Base-by-base conservation (phyloP, 2,797 vertebrate species). In the Epinephelus awoara region DNA sequence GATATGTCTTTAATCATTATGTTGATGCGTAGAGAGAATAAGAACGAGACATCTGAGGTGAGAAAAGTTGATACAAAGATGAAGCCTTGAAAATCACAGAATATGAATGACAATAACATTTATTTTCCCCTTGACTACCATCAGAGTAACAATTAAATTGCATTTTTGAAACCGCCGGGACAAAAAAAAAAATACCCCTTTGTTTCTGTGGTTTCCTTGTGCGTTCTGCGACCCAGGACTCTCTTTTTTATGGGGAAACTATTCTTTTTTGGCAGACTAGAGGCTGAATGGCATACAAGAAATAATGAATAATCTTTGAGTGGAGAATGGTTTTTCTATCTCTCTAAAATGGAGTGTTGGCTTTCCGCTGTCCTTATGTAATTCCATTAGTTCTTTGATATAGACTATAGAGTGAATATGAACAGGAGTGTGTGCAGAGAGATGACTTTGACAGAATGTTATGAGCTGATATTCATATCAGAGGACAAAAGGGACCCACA, bases 371-470 rank as follows among this genome's bases (percentile, higher is more conserved):
- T 88, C 75, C 69, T 90, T 82, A 81, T 90, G 86, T 89, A 88
- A 86, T 88, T 77, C 82, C 82, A 91, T 89, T 91, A 86, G 84
- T 71, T 86, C 72, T 88, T 79, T 83, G 75, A 85, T 83, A 80
- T 46, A 72, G 78, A 84, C 82, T 86, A 80, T 82, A 74, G 64
- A 85, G 82, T 65, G 75, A 82, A 82, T 77, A 52, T 66, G 66
- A 83, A 82, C 65, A 80, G 77, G 47, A 77, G 29, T 82, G 79
- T 77, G 65, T 84, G 62, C 15, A 54, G 62, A 79, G 67, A 76
- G 72, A 85, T 84, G 63, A 88, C 86, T 88, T 86, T 88, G 88
- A 83, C 71, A 75, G 68, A 83, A 85, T 77, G 63, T 79, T 80
- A 83, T 80, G 78, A 87, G 83, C 79, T 72, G 63, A 85, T 83